Evolutionary conservation across 1,140 invertebrate species (phyloP), one percentile per base, ranked within the genome.

Genomic region (Ooceraea biroi): DNA sequence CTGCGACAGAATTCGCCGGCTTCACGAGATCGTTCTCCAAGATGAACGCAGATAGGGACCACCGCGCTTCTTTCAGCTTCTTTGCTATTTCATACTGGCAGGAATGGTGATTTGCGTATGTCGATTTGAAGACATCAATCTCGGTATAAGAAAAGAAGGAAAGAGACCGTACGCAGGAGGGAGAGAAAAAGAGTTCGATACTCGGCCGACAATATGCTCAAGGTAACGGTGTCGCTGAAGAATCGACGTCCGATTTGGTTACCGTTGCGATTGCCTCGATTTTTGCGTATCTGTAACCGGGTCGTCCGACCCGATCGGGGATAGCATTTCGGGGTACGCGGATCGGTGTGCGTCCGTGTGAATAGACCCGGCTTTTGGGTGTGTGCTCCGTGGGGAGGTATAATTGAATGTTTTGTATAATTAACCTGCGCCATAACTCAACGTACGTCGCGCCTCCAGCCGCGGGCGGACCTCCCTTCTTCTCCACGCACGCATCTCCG

Each of bases 401-500:
- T 94, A 94, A 94, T 94, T 94, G 94, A 94, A 94, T 94, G 94
- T 94, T 94, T 94, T 94, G 93, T 94, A 94, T 94, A 94, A 94
- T 94, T 94, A 94, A 94, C 93, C 93, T 93, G 93, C 92, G 92
- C 92, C 93, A 94, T 94, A 94, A 94, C 93, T 94, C 94, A 94
- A 89, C 85, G 88, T 92, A 94, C 93, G 94, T 93, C 92, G 92
- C 92, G 93, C 93, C 94, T 93, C 92, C 91, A 93, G 93, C 93
- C 93, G 91, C 91, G 92, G 93, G 93, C 93, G 73, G 88, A 85
- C 90, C 77, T 86, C 84, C 87, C 82, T 85, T 85, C 85, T 87
- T 71, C 78, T 44, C 57, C 52, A 82, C 84, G 78, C 86, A 84
- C 69, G 83, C 84, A 60, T 74, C 78, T 82, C 14, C 50, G 44